Evolutionary conservation across 2,888 invertebrate species (phyloP).

Genomic region (Apotomis capreana): DNA sequence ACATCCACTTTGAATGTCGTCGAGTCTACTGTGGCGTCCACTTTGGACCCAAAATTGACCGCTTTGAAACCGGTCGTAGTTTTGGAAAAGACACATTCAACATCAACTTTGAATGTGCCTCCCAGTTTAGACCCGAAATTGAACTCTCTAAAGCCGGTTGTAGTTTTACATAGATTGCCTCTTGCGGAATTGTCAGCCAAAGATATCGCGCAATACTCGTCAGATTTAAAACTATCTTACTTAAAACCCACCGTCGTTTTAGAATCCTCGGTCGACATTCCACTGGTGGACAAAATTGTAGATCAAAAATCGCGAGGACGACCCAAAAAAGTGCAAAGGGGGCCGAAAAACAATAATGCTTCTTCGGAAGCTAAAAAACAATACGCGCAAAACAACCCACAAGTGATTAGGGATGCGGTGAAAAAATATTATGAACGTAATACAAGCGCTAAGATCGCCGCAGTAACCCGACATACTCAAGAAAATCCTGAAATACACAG

Average conservation of each 20-base stretch:
- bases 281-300: neutral
- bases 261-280: neutral
- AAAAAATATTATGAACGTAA: neutral
- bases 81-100: neutral
- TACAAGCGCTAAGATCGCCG: neutral
- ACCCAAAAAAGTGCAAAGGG: constrained; percentile 4
- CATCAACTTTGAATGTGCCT: neutral
- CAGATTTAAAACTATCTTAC: neutral
- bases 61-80: neutral
- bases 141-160: neutral
- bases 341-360: neutral
- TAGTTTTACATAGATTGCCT: neutral
- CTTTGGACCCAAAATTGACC: constrained; percentile 11
- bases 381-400: neutral
- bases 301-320: neutral
- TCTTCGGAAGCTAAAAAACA: neutral
- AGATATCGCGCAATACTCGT: neutral
- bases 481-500: neutral
- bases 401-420: neutral
- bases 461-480: neutral
- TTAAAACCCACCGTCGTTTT: neutral
- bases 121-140: no score
- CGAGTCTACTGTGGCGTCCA: neutral
- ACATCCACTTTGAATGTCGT: neutral
- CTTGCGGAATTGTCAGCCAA: constrained; percentile 1